Evolutionary conservation across 2,888 invertebrate genomes (phyloP).

Genomic region (Ectemnius continuus): DNA sequence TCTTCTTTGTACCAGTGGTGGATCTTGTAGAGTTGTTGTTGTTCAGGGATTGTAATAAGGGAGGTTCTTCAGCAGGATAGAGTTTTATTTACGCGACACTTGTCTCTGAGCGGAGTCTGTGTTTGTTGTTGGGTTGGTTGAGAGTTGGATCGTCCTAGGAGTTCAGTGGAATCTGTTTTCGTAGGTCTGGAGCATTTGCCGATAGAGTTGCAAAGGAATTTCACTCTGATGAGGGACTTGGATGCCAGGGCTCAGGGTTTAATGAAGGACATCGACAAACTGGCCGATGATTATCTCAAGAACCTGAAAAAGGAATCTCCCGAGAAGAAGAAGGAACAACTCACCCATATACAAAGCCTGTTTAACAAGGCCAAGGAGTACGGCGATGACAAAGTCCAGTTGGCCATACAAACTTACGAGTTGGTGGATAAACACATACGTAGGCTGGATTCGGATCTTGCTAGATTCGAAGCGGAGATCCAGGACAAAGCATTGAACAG

Average conservation of each 20-base stretch:
- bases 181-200: constrained; percentile 95
- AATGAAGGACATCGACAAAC: constrained; percentile 94
- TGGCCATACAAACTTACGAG: constrained; percentile 99
- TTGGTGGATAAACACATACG: constrained; percentile 98
- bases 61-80: too few relatives aligned
- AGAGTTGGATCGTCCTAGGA: too few relatives aligned
- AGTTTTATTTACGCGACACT: too few relatives aligned
- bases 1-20: too few relatives aligned
- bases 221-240: constrained; percentile 96
- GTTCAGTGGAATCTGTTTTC: too few relatives aligned
- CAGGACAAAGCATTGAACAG: constrained; percentile 94
- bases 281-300: constrained; percentile 89
- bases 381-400: constrained; percentile 97
- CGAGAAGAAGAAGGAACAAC: constrained; percentile 90
- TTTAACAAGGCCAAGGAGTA: constrained; percentile 97
- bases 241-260: constrained; percentile 94
- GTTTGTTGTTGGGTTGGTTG: too few relatives aligned
- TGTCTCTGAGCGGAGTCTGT: too few relatives aligned
- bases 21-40: too few relatives aligned
- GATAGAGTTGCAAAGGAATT: constrained; percentile 95
- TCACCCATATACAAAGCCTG: constrained; percentile 90
- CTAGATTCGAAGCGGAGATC: constrained; percentile 97
- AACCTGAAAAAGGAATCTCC: constrained; percentile 85
- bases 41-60: too few relatives aligned
- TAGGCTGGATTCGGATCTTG: constrained; percentile 96